A percentile compares a stretch with the other conserved stretches of the same genome.
Evolutionary conservation across 2,113 vertebrate species (phyloP).

Genomic region (Syrrhaptes paradoxus): DNA sequence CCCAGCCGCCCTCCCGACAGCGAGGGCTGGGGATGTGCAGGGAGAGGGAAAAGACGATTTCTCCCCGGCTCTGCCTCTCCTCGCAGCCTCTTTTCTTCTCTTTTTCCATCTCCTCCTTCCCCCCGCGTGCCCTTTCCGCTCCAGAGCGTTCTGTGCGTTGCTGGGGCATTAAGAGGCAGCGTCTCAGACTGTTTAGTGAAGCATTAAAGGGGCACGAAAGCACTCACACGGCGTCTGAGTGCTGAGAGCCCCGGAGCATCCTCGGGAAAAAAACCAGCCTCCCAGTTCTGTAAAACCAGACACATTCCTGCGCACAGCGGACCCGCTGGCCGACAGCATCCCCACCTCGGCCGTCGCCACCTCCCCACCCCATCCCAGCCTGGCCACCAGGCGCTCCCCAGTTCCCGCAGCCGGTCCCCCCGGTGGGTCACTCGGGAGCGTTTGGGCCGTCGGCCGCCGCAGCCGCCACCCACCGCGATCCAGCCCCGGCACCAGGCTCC

Average conservation of each 20-base stretch:
- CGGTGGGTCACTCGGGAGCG: not conserved
- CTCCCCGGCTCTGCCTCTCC: not conserved
- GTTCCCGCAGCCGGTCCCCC: not conserved
- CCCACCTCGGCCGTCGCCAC: not conserved
- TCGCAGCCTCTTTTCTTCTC: not conserved
- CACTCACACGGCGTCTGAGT: not conserved
- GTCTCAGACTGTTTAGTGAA: slow-evolving; percentile 55
- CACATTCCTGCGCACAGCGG: not conserved
- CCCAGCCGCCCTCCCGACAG: too few relatives aligned
- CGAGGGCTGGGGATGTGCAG: not conserved
- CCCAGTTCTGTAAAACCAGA: not conserved
- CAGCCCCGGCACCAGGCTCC: not conserved
- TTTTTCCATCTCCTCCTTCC: not conserved
- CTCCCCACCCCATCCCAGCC: not conserved
- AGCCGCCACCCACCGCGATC: not conserved
- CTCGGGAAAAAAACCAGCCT: not conserved
- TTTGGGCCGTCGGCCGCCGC: not conserved
- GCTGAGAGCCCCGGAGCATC: slow-evolving; percentile 40
- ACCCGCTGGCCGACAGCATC: not conserved
- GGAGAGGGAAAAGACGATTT: not conserved
- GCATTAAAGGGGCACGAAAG: slow-evolving; percentile 65
- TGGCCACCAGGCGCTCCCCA: fast-evolving
- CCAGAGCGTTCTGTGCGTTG: not conserved
- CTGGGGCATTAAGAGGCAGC: slow-evolving; percentile 51
- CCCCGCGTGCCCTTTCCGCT: slow-evolving; percentile 33